Evolutionary conservation across 2,113 vertebrate species (phyloP).

Genomic region (Hippopotamus amphibius): DNA sequence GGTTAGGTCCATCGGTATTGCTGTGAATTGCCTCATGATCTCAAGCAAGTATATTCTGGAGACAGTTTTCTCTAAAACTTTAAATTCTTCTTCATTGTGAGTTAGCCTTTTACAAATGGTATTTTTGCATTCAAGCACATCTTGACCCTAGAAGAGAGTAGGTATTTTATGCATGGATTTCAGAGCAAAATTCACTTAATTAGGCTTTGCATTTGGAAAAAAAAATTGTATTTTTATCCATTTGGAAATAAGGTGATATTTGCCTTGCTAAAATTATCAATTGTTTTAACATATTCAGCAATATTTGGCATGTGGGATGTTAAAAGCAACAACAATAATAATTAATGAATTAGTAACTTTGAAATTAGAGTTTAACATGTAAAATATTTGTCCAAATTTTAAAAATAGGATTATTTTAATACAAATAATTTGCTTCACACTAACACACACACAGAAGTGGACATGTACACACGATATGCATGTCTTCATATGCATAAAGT

Average conservation of each 20-base stretch:
- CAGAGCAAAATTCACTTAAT: not conserved
- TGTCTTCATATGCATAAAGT: not conserved
- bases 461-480: not conserved
- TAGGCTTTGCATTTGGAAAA: not conserved
- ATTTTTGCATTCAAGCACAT: not conserved
- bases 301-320: not conserved
- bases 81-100: not conserved
- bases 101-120: not conserved
- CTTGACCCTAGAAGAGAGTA: not conserved
- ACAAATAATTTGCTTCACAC: not conserved
- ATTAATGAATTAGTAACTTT: not conserved
- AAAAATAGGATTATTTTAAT: not conserved
- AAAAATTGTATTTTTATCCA: not conserved
- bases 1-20: not conserved
- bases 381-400: not conserved
- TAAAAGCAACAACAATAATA: not conserved
- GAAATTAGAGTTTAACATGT: not conserved
- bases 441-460: not conserved
- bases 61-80: slow-evolving; percentile 13
- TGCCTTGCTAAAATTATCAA: not conserved
- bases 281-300: not conserved
- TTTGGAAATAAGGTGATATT: not conserved
- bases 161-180: not conserved
- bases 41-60: not conserved
- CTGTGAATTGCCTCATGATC: not conserved